Conservation (phyloP, 2,113 vertebrate species). For the Sinocyclocheilus anophthalmus region DNA sequence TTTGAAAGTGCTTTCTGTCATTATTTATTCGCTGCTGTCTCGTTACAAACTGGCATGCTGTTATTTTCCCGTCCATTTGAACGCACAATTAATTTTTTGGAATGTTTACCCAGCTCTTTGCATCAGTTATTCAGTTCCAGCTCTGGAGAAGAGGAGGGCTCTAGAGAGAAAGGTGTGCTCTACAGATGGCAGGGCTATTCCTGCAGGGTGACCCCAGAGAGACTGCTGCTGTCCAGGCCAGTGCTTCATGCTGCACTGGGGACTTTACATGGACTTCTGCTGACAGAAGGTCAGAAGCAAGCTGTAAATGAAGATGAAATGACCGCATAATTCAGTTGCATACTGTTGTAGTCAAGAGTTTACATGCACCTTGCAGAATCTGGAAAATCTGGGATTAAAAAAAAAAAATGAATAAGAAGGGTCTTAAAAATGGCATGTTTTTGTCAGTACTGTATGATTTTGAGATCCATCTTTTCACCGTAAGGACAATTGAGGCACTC, state of each 20-base stretch:
- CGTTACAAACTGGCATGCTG: neutral
- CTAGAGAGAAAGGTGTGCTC: slow-evolving; percentile 84
- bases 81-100: neutral
- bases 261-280: slow-evolving; percentile 84
- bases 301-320: neutral
- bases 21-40: neutral
- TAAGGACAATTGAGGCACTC: neutral
- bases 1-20: neutral
- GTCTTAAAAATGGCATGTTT: neutral
- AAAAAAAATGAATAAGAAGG: neutral
- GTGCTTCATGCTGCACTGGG: slow-evolving; percentile 89
- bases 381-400: neutral
- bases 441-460: neutral
- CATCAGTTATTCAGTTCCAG: slow-evolving; percentile 53
- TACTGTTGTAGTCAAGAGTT: neutral
- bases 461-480: neutral
- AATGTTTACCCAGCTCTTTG: neutral
- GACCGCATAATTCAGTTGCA: neutral
- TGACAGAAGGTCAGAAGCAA: slow-evolving; percentile 75
- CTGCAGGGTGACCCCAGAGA: slow-evolving; percentile 77
- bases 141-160: slow-evolving; percentile 72
- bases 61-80: neutral
- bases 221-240: slow-evolving; percentile 80
- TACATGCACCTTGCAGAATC: neutral
- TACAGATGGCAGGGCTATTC: slow-evolving; percentile 85